Evolutionary conservation across 2,888 invertebrate genomes (phyloP), one percentile per base, ranked within the genome.

Genomic region (Didymodactylos carnosus): DNA sequence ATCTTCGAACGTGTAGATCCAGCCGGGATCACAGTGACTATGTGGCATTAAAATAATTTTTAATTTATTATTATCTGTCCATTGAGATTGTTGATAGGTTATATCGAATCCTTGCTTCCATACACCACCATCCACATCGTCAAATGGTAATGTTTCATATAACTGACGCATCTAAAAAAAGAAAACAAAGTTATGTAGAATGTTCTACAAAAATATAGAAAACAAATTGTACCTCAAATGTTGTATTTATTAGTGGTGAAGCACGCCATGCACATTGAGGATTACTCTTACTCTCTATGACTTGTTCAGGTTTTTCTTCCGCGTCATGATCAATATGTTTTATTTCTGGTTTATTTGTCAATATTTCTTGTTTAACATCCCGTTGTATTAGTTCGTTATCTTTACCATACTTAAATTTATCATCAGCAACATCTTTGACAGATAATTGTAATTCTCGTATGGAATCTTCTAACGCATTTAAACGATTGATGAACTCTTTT

Each of bases 61-160:
- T 0, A 98, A 85, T 80, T 91, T 92, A 79, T 91, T 89, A 70
- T 87, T 86, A 16, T 86, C 84, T 79, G 88, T 89, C 89, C 92
- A 94, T 78, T 90, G 89, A 72, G 88, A 85, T 14, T 87, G 87
- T 79, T 90, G 88, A 77, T 86, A 85, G 19, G 80, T 87, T 23
- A 97, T 88, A 77, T 89, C 88, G 91, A 92, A 98, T 7, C 89
- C 98, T 84, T 99, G 98, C 81, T 95, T 98, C 98, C 98, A 98
- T 0, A 88, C 92, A 3, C 98, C 98, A 0, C 98, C 98, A 82
- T 98, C 92, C 16, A 88, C 86, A 84, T 98, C 70, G 35, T 75
- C 49, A 69, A 75, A 75, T 25, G 72, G 69, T 25, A 75, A 46
- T 39, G 16, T 70, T 8, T 72, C 72, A 6, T 69, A 51, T 19